Conservation (phyloP, 2,888 invertebrate species). For the Apotomis capreana region DNA sequence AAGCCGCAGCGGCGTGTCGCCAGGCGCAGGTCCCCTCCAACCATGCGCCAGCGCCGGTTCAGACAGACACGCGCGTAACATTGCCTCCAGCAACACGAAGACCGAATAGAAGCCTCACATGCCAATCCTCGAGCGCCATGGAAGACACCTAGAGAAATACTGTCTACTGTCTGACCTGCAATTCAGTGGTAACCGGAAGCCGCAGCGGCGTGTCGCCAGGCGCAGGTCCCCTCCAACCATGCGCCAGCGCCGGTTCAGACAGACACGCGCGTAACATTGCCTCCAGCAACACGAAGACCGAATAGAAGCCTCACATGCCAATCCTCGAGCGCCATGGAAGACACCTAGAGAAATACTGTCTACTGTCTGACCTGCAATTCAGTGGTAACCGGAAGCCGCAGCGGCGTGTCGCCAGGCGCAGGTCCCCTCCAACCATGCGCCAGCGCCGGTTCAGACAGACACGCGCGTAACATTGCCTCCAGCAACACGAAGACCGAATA, state of each 20-base stretch:
- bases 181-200: slow-evolving; percentile 35
- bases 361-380: slow-evolving; percentile 7
- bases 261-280: slow-evolving; percentile 51
- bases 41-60: slow-evolving; percentile 50
- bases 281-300: too few relatives aligned
- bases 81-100: too few relatives aligned
- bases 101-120: slow-evolving; percentile 59
- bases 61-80: slow-evolving; percentile 50
- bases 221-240: slow-evolving; percentile 51
- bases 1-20: slow-evolving; percentile 64
- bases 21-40: slow-evolving; percentile 51
- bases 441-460: slow-evolving; percentile 49
- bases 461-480: slow-evolving; percentile 50
- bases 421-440: slow-evolving; percentile 50
- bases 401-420: slow-evolving; percentile 65
- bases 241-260: slow-evolving; percentile 49
- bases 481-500: too few relatives aligned
- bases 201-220: slow-evolving; percentile 64
- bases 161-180: not conserved
- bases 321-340: too few relatives aligned
- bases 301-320: slow-evolving; percentile 61
- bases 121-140: slow-evolving; percentile 45
- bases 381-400: slow-evolving; percentile 43
- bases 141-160: not conserved
- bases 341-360: not conserved